These are phyloP conservation scores for Forpus xanthops DNA, from an alignment of 2,797 vertebrate species.

Conservation along the genomic window DNA sequence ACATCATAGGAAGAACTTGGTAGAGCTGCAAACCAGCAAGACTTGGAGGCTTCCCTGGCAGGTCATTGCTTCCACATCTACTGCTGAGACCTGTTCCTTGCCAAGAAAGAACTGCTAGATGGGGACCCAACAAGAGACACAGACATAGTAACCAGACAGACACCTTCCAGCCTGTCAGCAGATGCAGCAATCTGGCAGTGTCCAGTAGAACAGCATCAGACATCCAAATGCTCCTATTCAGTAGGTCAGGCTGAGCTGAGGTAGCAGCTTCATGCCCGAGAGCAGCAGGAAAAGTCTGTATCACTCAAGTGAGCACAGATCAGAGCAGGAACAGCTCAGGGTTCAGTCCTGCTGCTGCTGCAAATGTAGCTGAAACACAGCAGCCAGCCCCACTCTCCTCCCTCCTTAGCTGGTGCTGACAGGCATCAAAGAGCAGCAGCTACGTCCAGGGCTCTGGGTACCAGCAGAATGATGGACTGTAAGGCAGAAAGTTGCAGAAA, in stretches of 20 bases:
- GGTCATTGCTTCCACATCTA: not conserved
- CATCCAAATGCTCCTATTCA: not conserved
- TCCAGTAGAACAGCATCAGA: not conserved
- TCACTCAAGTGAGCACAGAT: not conserved
- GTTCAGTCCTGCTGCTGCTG: not conserved
- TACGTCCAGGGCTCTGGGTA: rapidly evolving
- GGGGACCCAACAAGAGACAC: not conserved
- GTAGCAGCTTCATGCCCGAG: not conserved
- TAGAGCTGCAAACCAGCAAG: not conserved
- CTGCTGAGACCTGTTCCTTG: not conserved
- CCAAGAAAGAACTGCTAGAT: not conserved
- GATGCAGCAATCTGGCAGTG: not conserved
- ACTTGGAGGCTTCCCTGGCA: not conserved
- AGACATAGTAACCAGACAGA: not conserved
- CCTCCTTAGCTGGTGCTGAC: not conserved
- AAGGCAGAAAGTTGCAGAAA: not conserved
- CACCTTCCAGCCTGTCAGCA: not conserved
- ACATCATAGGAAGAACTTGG: not conserved
- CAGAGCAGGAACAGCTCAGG: not conserved
- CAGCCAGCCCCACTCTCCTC: rapidly evolving
- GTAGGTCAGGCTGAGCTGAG: not conserved
- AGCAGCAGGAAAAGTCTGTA: not conserved
- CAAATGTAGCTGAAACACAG: not conserved
- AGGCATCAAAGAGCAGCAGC: not conserved
- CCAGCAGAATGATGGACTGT: not conserved